Evolutionary conservation across 2,113 vertebrate species (phyloP), one percentile per base, ranked within the genome.

Genomic region (Ictalurus punctatus): DNA sequence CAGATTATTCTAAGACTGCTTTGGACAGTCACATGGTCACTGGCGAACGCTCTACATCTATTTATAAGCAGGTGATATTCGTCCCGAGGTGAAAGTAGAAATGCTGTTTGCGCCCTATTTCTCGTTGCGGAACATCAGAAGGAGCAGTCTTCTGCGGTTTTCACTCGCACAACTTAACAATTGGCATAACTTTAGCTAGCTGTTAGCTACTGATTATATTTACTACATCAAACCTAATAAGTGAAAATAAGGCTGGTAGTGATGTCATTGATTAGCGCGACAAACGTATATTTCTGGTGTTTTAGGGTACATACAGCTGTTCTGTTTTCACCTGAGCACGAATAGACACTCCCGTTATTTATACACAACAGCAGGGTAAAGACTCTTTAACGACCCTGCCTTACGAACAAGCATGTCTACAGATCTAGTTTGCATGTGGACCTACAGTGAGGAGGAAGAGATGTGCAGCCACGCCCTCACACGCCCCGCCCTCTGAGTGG

Each of bases 381-480:
- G 90, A 94, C 93, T 93, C 92, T 93, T 92, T 92, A 86, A 82
- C 90, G 58, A 90, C 67, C 80, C 81, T 88, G 89, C 90, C 69
- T 90, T 91, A 73, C 88, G 65, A 92, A 86, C 84, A 90, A 91
- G 95, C 95, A 96, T 96, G 95, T 93, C 6, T 86, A 86, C 89
- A 88, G 90, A 92, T 95, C 91, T 89, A 27, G 82, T 94, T 95
- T 95, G 96, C 95, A 95, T 95, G 95, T 91, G 90, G 94, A 93
- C 91, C 87, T 88, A 92, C 90, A 94, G 92, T 87, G 90, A 92
- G 59, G 79, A 89, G 91, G 91, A 90, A 9, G 87, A 92, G 92
- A 88, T 83, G 83, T 81, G 89, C 92, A 92, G 93, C 93, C 90
- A 86, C 90, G 87, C 92, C 90, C 88, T 87, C 89, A 30, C 86